Percentiles rank a stretch among this genome's conserved stretches.
These are phyloP conservation scores for Cheumatopsyche charites DNA, from an alignment of 1,140 invertebrate genomes.

Conservation along the genomic window DNA sequence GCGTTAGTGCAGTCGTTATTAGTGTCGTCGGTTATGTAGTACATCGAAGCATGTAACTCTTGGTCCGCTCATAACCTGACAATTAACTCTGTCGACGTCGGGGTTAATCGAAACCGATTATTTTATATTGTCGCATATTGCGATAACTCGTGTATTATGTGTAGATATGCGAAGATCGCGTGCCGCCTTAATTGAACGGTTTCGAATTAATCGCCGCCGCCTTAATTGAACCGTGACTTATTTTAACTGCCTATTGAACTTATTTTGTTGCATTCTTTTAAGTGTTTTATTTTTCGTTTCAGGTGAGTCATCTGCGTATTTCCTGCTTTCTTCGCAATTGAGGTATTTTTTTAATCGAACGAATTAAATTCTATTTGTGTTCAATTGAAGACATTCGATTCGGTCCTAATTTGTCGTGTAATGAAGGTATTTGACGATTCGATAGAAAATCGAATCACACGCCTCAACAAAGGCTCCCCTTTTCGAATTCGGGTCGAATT, in stretches of 20 bases:
- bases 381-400: no score
- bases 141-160: neutral
- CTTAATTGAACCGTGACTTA: conserved; percentile 10
- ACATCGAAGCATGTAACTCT: neutral
- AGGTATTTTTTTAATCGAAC: no score
- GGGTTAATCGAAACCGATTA: conserved; percentile 25
- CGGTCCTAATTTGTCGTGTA: no score
- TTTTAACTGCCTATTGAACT: conserved; percentile 3
- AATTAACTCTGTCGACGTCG: conserved; percentile 10
- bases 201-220: conserved; percentile 7
- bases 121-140: conserved; percentile 1
- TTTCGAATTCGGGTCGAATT: no score
- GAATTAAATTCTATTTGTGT: no score
- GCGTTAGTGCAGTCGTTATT: no score
- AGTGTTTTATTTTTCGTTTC: conserved; percentile 1
- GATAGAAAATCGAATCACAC: no score
- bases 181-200: conserved; percentile 13
- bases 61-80: neutral
- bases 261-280: no score
- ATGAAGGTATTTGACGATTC: no score
- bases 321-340: no score
- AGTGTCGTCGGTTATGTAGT: neutral
- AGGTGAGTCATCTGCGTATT: neutral
- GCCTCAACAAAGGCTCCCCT: no score
- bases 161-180: conserved; percentile 12